Percentiles rank a stretch among this genome's conserved stretches.
phyloP scores from a whole-genome alignment of 2,113 vertebrate genomes.

The Corythornis cristatus region DNA sequence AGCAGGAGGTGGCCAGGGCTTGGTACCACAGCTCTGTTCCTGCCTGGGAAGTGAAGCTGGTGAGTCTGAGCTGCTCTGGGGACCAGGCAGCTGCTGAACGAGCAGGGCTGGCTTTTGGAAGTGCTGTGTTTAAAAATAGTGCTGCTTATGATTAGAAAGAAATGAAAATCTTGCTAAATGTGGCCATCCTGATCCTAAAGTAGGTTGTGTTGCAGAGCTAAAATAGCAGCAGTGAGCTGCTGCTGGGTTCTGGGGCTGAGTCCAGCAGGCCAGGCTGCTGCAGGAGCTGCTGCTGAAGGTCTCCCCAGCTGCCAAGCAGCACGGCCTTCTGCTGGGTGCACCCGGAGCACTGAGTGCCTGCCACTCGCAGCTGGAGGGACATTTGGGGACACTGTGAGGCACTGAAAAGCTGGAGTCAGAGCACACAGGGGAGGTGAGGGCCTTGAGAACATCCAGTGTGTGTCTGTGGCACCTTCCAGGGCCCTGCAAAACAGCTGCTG shows the following conservation, averaged over 20 bases:
- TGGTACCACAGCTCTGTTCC: not conserved
- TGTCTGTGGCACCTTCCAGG: not conserved
- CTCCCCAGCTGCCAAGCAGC: not conserved
- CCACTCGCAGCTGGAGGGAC: not conserved
- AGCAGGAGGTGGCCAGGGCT: not conserved
- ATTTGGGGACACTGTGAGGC: not conserved
- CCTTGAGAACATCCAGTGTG: not conserved
- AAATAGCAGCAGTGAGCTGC: not conserved
- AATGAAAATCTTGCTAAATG: constrained; percentile 24
- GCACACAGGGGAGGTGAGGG: rapidly evolving
- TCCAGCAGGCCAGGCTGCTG: not conserved
- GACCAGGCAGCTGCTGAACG: not conserved
- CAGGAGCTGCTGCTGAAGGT: not conserved
- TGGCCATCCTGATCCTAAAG: not conserved
- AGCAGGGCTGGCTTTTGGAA: not conserved
- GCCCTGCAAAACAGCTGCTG: not conserved
- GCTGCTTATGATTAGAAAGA: not conserved
- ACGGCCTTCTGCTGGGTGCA: not conserved
- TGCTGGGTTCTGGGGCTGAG: not conserved
- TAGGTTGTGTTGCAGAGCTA: not conserved
- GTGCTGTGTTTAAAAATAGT: constrained; percentile 36
- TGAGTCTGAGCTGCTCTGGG: not conserved
- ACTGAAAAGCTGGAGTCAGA: not conserved
- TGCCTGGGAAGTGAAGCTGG: not conserved
- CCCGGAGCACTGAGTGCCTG: not conserved